Evolutionary conservation across 2,113 vertebrate genomes (phyloP).

Genomic region (Morone chrysops): DNA sequence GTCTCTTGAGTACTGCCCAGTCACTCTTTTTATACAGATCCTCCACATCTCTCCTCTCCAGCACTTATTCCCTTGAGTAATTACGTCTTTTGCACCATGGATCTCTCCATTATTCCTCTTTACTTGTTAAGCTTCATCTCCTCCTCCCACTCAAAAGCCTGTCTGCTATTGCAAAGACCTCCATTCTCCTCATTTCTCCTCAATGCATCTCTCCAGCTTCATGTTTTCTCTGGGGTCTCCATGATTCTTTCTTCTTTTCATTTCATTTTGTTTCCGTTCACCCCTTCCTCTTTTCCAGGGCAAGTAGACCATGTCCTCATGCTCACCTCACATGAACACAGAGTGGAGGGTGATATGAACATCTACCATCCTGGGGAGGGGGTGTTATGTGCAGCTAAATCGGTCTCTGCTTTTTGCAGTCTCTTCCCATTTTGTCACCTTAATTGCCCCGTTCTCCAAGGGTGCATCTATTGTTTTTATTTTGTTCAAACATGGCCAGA

Average conservation of each 20-base stretch:
- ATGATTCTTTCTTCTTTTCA: not conserved
- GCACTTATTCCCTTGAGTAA: constrained; percentile 62
- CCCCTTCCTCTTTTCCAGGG: not conserved
- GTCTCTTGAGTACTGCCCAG: constrained; percentile 60
- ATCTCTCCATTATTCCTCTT: constrained; percentile 61
- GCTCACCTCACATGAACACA: constrained; percentile 14
- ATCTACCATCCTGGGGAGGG: not conserved
- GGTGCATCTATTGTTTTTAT: constrained; percentile 9
- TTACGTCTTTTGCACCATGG: constrained; percentile 49
- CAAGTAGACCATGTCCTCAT: not conserved
- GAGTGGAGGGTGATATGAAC: not conserved
- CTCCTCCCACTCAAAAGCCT: constrained; percentile 40
- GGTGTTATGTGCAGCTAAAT: not conserved
- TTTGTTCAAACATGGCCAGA: constrained; percentile 13
- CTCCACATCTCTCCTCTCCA: constrained; percentile 52
- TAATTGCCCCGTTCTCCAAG: not conserved
- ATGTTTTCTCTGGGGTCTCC: not conserved
- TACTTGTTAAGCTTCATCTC: constrained; percentile 46
- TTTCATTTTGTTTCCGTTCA: constrained; percentile 1
- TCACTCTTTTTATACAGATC: constrained; percentile 42
- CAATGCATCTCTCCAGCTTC: constrained; percentile 17
- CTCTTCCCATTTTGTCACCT: constrained; percentile 27
- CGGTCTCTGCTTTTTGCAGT: not conserved
- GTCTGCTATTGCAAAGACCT: constrained; percentile 27
- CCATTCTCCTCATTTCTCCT: constrained; percentile 29